Evolutionary conservation across 2,888 invertebrate species (phyloP).

Genomic region (Trachelus stipa): DNA sequence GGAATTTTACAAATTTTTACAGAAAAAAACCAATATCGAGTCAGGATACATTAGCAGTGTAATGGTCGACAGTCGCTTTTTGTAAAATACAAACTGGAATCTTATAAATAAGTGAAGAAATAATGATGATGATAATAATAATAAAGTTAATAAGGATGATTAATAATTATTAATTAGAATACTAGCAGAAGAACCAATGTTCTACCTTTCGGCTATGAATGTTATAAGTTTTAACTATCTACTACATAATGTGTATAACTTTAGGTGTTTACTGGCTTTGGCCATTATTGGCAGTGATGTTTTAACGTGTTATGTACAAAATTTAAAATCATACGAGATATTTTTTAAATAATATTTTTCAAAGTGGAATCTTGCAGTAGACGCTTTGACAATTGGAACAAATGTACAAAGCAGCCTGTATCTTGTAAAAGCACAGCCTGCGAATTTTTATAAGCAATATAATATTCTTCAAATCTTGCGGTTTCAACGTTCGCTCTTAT

Average conservation of each 20-base stretch:
- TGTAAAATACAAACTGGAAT: not conserved
- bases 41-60: not conserved
- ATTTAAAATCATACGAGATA: not conserved
- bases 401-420: not conserved
- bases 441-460: not conserved
- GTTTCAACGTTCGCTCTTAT: not conserved
- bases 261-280: constrained; percentile 1
- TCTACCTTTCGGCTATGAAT: not conserved
- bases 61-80: not conserved
- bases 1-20: not conserved
- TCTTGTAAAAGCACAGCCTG: not conserved
- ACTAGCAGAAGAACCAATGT: not conserved
- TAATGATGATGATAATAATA: not conserved
- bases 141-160: not conserved
- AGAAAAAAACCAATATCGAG: not conserved
- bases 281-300: constrained; percentile 2
- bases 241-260: not conserved
- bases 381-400: not conserved
- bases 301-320: constrained; percentile 1
- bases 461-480: not conserved
- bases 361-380: not conserved
- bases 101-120: not conserved
- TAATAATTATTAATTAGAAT: not conserved
- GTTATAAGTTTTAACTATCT: not conserved
- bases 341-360: not conserved